Conservation (phyloP, 2,797 vertebrate genomes). For the Phataginus tetradactyla region DNA sequence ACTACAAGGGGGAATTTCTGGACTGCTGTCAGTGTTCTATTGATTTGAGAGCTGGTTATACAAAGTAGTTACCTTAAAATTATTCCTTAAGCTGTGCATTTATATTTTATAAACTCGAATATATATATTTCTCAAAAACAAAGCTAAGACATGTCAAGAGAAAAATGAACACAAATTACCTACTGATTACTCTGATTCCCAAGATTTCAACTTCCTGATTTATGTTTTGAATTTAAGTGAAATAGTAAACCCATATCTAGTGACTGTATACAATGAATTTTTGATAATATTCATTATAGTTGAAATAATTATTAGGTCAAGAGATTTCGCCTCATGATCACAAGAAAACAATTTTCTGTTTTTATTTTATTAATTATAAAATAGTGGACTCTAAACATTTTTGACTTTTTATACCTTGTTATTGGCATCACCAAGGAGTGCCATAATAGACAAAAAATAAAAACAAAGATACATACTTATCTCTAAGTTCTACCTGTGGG, state of each 20-base stretch:
- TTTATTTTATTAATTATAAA: conserved; percentile 42
- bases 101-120: conserved; percentile 25
- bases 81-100: conserved; percentile 2
- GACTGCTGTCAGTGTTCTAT: neutral
- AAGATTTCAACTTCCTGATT: conserved; percentile 27
- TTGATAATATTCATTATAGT: neutral
- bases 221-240: conserved; percentile 29
- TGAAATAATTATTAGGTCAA: conserved; percentile 3
- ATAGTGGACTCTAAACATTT: neutral
- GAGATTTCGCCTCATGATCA: neutral
- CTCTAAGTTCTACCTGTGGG: conserved; percentile 4
- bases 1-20: neutral
- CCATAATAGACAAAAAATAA: neutral
- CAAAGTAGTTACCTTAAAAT: conserved; percentile 4
- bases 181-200: neutral
- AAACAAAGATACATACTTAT: neutral
- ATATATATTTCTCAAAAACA: neutral
- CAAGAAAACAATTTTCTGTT: neutral
- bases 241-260: neutral
- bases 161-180: conserved; percentile 49
- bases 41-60: conserved; percentile 1
- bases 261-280: neutral
- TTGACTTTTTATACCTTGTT: neutral
- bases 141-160: neutral
- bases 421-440: neutral